Evolutionary conservation across 2,113 vertebrate genomes (phyloP).

Genomic region (Rhipidura dahli): DNA sequence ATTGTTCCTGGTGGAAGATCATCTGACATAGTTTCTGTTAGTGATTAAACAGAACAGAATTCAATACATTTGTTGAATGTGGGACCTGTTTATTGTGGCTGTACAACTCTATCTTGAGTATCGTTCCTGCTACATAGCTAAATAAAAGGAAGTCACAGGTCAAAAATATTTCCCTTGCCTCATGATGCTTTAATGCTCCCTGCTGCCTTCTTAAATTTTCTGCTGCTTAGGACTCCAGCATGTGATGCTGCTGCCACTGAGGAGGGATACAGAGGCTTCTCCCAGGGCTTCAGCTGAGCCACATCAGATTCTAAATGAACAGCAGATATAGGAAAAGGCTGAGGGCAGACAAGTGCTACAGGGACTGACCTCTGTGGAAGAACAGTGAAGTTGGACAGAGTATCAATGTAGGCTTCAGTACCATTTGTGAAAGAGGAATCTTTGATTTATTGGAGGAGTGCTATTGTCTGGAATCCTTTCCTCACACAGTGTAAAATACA

Average conservation of each 20-base stretch:
- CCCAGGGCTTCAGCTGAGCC: background rate
- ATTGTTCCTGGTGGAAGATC: conserved; percentile 48
- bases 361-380: background rate
- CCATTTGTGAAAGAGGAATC: background rate
- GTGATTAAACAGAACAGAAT: conserved; percentile 23
- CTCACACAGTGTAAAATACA: background rate
- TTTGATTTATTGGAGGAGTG: background rate
- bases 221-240: background rate
- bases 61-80: background rate
- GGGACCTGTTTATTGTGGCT: background rate
- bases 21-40: conserved; percentile 26
- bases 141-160: background rate
- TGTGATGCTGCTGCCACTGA: background rate
- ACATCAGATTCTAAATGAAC: background rate
- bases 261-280: background rate
- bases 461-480: background rate
- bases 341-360: background rate
- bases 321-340: background rate
- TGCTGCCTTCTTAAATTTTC: background rate
- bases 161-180: background rate
- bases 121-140: background rate
- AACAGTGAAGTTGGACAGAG: background rate
- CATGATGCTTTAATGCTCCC: background rate
- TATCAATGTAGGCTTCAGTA: background rate
- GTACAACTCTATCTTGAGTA: background rate